phyloP scores from a whole-genome alignment of 1,140 invertebrate genomes.

The Caenorhabditis inopinata region DNA sequence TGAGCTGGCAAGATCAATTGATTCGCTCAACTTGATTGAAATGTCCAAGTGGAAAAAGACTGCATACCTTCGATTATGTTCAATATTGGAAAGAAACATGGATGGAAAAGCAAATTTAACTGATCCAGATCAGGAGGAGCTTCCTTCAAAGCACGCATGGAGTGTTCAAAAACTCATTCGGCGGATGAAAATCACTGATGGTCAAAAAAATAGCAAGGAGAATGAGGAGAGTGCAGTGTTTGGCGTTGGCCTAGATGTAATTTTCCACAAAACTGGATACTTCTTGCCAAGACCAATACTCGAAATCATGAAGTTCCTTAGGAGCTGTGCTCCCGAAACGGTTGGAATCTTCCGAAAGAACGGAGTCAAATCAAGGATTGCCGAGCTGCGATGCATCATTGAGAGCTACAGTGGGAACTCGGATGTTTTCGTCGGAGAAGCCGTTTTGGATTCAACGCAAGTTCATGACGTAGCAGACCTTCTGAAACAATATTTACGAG shows the following conservation, averaged over 20 bases:
- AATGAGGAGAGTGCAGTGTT: conserved; percentile 32
- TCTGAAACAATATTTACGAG: conserved; percentile 44
- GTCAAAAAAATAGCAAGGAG: conserved; percentile 4
- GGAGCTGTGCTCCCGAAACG: conserved; percentile 35
- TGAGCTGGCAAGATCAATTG: conserved; percentile 12
- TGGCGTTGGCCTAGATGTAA: conserved; percentile 29
- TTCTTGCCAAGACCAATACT: conserved; percentile 38
- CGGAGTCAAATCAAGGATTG: conserved; percentile 44
- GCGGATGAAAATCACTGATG: conserved; percentile 9
- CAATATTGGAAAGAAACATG: neutral
- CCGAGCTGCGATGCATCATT: conserved; percentile 18
- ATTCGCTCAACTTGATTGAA: conserved; percentile 2
- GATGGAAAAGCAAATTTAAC: neutral
- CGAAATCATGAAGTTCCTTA: conserved; percentile 36
- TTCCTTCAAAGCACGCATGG: conserved; percentile 13
- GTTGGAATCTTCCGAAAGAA: conserved; percentile 48
- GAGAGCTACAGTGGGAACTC: conserved; percentile 36
- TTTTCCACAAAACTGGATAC: conserved; percentile 27
- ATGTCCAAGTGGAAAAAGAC: neutral
- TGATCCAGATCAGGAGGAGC: conserved; percentile 4
- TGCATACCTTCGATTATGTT: neutral
- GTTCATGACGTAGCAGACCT: conserved; percentile 46
- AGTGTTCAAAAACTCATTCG: neutral
- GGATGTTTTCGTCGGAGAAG: conserved; percentile 41
- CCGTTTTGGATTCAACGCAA: conserved; percentile 10